Evolutionary conservation across 1,140 invertebrate species (phyloP).

Genomic region (Diprion similis): DNA sequence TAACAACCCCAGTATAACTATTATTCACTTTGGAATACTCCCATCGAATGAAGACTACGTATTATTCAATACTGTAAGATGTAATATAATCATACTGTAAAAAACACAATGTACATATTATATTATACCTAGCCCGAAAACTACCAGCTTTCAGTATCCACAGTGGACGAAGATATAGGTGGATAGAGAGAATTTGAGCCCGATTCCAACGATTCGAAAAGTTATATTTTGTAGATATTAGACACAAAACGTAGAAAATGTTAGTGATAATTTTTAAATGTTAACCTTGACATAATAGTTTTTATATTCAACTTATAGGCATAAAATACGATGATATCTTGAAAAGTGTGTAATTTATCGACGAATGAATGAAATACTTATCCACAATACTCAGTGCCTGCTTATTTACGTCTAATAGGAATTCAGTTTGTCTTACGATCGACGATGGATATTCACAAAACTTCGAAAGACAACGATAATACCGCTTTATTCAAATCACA

Average conservation of each 20-base stretch:
- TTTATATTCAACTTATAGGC: no score
- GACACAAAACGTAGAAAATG: neutral
- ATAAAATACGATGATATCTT: no score
- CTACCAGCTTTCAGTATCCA: no score
- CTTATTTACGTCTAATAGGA: neutral
- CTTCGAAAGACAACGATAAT: neutral
- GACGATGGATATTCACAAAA: neutral
- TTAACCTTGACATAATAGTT: no score
- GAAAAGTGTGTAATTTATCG: no score
- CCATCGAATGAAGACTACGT: neutral
- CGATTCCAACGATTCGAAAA: neutral
- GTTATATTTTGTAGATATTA: neutral
- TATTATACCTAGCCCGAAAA: neutral
- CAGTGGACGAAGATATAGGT: no score
- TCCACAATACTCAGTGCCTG: neutral
- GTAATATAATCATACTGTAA: neutral
- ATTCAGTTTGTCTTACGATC: neutral
- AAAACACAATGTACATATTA: neutral
- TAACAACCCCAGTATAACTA: no score
- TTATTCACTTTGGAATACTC: neutral
- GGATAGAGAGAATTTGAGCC: no score
- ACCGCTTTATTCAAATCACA: neutral
- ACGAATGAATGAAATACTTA: no score
- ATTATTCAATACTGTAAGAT: neutral
- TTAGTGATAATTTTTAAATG: no score